Base-by-base conservation (phyloP, 2,113 vertebrate species). In the Coracopsis vasa region DNA sequence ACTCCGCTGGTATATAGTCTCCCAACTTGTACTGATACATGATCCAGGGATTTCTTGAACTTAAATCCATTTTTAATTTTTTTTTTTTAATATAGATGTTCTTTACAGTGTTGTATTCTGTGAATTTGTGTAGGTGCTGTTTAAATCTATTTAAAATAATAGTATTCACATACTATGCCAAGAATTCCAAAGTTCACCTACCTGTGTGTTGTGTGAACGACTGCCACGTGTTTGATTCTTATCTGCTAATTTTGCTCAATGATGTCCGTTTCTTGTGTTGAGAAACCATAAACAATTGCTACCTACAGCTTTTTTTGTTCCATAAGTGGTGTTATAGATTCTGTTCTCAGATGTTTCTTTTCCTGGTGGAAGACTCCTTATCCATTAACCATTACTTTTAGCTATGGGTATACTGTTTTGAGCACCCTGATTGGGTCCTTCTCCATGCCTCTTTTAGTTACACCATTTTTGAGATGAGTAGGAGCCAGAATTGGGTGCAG, bases 371-470 rank as follows among this genome's bases (percentile, higher is more conserved):
- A 45, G 19, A 20, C 25, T 82, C 19, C 21, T n/a, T 82, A 51
- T 65, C 18, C 86, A 2, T 56, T 65, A 83, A 42, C 35, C 11
- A 9, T 65, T 80, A 15, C n/a, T 86, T 62, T 37, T 73, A 35
- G 11, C 48, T 77, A 9, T 50, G 17, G 31, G 18, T 27, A 3
- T 33, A 44, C 51, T n/a, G 35, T 31, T 88, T 37, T 25, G 31
- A 80, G 53, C 20, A 37, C 19, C 21, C 10, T 5, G 1, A 21
- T 69, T 69, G 24, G 60, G 39, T 79, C 24, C 18, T 80, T 35
- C 47, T 35, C 15, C 0, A 0, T 1, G 1, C 11, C 14, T 29
- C 27, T 58, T 53, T 64, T 17, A n/a, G 47, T 86, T 69, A 13
- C 0, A 19, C 0, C 0, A 12, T 64, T 80, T 35, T 4, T 4